Base-by-base conservation (phyloP, 2,888 invertebrate genomes). In the Perizoma flavofasciatum region DNA sequence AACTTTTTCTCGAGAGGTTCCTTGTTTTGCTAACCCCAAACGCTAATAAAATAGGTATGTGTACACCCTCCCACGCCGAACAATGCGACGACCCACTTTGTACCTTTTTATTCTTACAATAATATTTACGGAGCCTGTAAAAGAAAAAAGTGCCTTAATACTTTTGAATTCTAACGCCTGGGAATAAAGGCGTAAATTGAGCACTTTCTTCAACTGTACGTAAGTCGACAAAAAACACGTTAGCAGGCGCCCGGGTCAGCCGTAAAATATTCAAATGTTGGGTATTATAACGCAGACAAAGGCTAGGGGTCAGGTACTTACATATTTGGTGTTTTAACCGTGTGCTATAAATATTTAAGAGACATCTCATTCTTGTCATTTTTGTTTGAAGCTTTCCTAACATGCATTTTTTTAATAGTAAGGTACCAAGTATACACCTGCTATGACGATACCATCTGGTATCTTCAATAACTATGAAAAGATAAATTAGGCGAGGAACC, bases 401-500 rank as follows among this genome's bases (percentile, higher is more conserved):
- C 39, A 44, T 45, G 6, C 37, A 11, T 49, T 35, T 9, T 6
- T 11, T 10, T 8, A 5, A 37, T 10, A 10, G 4, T 10, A 49
- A 4, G 8, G 5, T 37, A 7, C 10, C 43, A 73, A 75, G 67
- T 70, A 74, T 63, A 59, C 77, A 22, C 22, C 22, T 22, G 22
- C 22, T 22, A 22, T 3, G 1, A 22, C 3, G 22, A 22, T 22
- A 22, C 22, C 22, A 22, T 22, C 22, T 22, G 22, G 22, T 22
- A 22, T 22, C 22, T 22, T 22, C 3, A 22, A 61, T 61, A 61
- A 78, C 76, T 81, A 80, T 73, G 70, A 79, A 77, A 73, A 74
- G 77, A 61, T 79, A 86, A 86, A 88, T 88, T 87, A 87, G 79
- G 85, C 76, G 80, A 82, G 78, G 79, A 85, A 83, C 85, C 86